These are phyloP conservation scores for Microcebus tavaratra DNA, from an alignment of 2,113 vertebrate genomes.

Conservation along the genomic window DNA sequence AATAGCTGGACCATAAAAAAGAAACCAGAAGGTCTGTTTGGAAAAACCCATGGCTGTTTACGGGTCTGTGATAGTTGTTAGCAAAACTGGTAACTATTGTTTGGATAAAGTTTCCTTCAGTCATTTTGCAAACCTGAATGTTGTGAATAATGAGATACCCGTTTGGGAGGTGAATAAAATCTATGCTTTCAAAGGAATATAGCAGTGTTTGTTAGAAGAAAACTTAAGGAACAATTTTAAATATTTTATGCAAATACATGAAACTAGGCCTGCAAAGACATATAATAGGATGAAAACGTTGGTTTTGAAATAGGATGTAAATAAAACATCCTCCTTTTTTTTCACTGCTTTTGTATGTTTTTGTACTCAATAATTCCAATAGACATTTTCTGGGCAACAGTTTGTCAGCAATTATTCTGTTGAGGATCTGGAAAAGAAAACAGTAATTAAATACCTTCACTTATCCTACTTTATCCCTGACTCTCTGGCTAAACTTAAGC, in stretches of 20 bases:
- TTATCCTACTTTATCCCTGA: slow-evolving; percentile 66
- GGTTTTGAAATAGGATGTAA: slow-evolving; percentile 1
- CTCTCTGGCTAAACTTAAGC: slow-evolving; percentile 54
- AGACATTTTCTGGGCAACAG: slow-evolving; percentile 62
- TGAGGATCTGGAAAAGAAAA: slow-evolving; percentile 71
- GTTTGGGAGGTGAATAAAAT: background rate
- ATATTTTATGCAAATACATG: background rate
- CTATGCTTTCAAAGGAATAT: background rate
- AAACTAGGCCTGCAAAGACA: background rate
- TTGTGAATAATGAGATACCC: background rate
- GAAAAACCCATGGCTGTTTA: background rate
- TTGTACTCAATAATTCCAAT: slow-evolving; percentile 29
- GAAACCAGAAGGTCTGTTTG: background rate
- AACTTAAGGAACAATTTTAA: background rate
- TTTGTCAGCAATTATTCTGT: slow-evolving; percentile 61
- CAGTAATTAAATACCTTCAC: slow-evolving; percentile 69
- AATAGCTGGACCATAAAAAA: slow-evolving; percentile 1
- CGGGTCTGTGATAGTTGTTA: background rate
- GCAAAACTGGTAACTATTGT: background rate
- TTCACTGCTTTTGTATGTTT: background rate
- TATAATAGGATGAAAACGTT: background rate
- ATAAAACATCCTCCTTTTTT: background rate
- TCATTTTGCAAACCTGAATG: background rate
- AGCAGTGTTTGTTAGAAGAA: background rate
- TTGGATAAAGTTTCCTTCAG: background rate